These are phyloP conservation scores for Ophion ventricosus DNA, from an alignment of 2,888 invertebrate genomes.

Conservation along the genomic window DNA sequence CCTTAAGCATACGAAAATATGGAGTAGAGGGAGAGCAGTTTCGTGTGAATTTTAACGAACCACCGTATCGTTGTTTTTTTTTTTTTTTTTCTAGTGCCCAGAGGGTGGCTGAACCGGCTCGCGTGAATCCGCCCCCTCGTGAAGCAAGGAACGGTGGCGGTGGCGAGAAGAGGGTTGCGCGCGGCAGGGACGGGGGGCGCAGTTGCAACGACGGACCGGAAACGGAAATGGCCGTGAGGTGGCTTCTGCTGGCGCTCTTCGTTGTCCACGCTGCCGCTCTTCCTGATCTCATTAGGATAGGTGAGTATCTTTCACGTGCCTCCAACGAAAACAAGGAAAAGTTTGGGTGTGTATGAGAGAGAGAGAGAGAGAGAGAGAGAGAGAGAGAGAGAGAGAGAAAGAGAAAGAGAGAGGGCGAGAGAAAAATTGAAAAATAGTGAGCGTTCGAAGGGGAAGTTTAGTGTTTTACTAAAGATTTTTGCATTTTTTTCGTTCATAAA, in stretches of 20 bases:
- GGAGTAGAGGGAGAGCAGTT: constrained; percentile 60
- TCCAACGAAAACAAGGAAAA: constrained; percentile 55
- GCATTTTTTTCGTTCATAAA: no score
- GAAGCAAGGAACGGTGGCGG: constrained; percentile 58
- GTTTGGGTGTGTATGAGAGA: not conserved
- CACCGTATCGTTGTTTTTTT: constrained; percentile 72
- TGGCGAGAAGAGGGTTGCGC: constrained; percentile 57
- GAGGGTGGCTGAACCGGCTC: constrained; percentile 9
- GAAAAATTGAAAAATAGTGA: constrained; percentile 10
- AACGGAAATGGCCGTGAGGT: constrained; percentile 80
- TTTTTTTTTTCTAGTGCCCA: constrained; percentile 58
- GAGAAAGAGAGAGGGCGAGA: no score
- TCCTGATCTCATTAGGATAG: constrained; percentile 85
- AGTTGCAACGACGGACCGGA: constrained; percentile 71
- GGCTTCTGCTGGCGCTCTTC: constrained; percentile 78
- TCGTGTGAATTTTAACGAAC: constrained; percentile 76
- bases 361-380: no score
- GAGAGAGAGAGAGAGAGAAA: no score
- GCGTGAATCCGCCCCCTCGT: not conserved
- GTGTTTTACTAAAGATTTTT: no score
- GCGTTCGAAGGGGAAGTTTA: no score
- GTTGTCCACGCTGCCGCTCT: constrained; percentile 79
- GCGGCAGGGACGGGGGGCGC: constrained; percentile 56
- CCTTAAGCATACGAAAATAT: constrained; percentile 1
- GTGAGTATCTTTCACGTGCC: constrained; percentile 79